phyloP scores from a whole-genome alignment of 2,888 invertebrate genomes.

The Siphlonurus alternatus region DNA sequence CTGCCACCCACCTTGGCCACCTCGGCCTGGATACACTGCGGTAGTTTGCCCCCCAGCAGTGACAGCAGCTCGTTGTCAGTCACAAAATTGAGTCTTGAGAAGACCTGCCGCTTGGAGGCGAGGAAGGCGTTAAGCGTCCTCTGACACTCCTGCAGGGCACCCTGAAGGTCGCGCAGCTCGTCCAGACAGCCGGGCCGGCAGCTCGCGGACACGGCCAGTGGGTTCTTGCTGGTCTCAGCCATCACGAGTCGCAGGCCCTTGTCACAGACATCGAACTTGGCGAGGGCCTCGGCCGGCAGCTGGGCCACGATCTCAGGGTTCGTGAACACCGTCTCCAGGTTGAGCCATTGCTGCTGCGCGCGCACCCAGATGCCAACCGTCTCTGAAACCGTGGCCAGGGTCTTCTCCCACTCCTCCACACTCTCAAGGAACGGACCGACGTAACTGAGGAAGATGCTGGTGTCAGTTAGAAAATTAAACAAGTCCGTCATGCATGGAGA shows the following conservation, averaged over 20 bases:
- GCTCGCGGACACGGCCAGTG: slow-evolving; percentile 69
- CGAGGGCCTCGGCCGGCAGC: slow-evolving; percentile 66
- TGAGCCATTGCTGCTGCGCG: slow-evolving; percentile 80
- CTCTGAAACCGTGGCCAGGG: slow-evolving; percentile 61
- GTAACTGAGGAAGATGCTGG: slow-evolving; percentile 50
- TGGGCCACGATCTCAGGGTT: slow-evolving; percentile 76
- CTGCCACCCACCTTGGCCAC: slow-evolving; percentile 91
- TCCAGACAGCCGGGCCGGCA: slow-evolving; percentile 28
- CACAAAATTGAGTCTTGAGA: slow-evolving; percentile 85
- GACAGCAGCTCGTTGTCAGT: slow-evolving; percentile 83
- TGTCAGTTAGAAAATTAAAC: too few relatives aligned
- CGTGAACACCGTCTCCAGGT: slow-evolving; percentile 81
- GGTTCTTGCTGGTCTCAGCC: slow-evolving; percentile 55
- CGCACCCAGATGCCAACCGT: slow-evolving; percentile 77
- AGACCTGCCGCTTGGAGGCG: slow-evolving; percentile 70
- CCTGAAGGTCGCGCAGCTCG: slow-evolving; percentile 54
- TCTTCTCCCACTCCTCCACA: slow-evolving; percentile 76
- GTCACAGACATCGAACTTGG: slow-evolving; percentile 80
- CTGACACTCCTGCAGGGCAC: slow-evolving; percentile 73
- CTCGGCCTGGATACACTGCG: slow-evolving; percentile 75
- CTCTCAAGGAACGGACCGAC: slow-evolving; percentile 70
- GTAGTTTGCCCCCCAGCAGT: slow-evolving; percentile 73
- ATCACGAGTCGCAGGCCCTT: slow-evolving; percentile 52
- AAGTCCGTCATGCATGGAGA: too few relatives aligned
- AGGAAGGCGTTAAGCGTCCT: slow-evolving; percentile 83